A percentile compares a stretch with the other conserved stretches of the same genome.
phyloP scores from a whole-genome alignment of 2,888 invertebrate genomes.

The Nemoura dubitans region DNA sequence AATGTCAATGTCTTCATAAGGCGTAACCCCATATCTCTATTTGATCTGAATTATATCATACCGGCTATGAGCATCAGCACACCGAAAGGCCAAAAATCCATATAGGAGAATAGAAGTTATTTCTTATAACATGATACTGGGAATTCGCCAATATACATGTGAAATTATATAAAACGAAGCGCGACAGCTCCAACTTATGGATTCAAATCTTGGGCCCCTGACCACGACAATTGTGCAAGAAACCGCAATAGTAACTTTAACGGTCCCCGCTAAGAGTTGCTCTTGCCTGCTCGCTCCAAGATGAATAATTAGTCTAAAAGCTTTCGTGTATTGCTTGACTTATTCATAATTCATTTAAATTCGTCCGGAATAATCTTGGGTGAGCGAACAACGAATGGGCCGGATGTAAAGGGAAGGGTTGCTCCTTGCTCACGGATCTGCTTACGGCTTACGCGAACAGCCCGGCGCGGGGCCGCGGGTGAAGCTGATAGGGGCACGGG shows the following conservation, averaged over 20 bases:
- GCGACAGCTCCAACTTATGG: no score
- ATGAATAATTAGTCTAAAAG: conserved; percentile 36
- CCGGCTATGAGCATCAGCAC: no score
- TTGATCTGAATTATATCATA: no score
- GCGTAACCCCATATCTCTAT: no score
- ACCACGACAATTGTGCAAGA: no score
- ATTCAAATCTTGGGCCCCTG: no score
- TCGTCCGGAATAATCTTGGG: conserved; percentile 33
- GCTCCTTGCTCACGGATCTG: not conserved
- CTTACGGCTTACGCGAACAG: not conserved
- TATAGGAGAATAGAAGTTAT: no score
- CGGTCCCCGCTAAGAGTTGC: not conserved
- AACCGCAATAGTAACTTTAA: not conserved
- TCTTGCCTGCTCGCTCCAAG: not conserved
- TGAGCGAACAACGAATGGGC: not conserved
- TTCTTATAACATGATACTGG: no score
- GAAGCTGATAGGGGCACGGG: not conserved
- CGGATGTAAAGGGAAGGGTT: conserved; percentile 13
- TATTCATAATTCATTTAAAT: conserved; percentile 40
- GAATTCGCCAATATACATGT: no score
- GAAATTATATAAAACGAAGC: no score
- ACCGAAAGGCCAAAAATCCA: no score
- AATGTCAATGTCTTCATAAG: no score
- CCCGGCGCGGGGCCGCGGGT: not conserved
- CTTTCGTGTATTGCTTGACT: conserved; percentile 39